These are phyloP conservation scores for Eupithecia subfuscata DNA, from an alignment of 2,888 invertebrate genomes.

Conservation along the genomic window DNA sequence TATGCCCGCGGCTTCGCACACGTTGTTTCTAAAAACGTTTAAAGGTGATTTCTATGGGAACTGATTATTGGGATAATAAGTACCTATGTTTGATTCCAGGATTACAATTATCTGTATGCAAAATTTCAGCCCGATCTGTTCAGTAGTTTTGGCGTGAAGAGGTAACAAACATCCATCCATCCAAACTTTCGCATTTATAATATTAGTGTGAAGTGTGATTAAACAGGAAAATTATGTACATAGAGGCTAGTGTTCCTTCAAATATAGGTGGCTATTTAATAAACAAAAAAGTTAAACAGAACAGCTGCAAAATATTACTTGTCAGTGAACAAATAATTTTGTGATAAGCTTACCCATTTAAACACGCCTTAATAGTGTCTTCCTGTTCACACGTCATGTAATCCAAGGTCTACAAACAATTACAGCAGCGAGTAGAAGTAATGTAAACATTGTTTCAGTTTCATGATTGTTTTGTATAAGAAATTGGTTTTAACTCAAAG, in stretches of 20 bases:
- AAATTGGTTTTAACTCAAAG: neutral
- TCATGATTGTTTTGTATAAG: neutral
- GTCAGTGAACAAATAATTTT: neutral
- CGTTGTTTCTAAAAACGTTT: too few relatives aligned
- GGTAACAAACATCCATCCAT: too few relatives aligned
- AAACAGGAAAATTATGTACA: too few relatives aligned
- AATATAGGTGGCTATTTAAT: neutral
- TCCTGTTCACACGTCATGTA: slow-evolving; percentile 34
- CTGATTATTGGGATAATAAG: too few relatives aligned
- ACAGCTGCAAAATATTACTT: neutral
- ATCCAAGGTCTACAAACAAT: slow-evolving; percentile 62
- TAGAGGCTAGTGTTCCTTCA: neutral
- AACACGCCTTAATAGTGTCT: slow-evolving; percentile 55
- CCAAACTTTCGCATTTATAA: too few relatives aligned
- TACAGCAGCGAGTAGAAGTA: slow-evolving; percentile 13
- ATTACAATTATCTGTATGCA: too few relatives aligned
- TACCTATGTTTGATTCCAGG: too few relatives aligned
- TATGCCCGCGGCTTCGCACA: too few relatives aligned
- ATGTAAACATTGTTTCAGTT: slow-evolving; percentile 33
- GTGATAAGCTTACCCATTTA: slow-evolving; percentile 54
- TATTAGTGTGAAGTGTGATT: too few relatives aligned
- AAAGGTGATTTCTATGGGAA: too few relatives aligned
- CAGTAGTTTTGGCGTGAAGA: too few relatives aligned
- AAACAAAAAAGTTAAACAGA: neutral
- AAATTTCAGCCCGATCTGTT: too few relatives aligned